Conservation (phyloP, 2,113 vertebrate species). For the Arizona elegans region DNA sequence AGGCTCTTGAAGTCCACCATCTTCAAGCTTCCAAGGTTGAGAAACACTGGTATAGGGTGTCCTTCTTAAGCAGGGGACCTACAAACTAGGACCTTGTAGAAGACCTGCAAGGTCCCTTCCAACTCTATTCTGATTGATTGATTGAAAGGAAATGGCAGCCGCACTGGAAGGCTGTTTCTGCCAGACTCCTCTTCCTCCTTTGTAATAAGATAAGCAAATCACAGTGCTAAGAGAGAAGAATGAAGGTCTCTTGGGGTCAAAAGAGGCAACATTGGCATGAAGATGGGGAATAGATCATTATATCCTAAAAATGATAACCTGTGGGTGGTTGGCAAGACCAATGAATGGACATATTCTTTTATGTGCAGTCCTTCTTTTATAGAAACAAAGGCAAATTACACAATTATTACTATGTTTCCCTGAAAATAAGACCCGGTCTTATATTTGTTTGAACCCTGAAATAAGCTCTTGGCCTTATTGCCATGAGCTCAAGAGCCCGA, state of each 20-base stretch:
- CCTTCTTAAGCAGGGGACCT: not conserved
- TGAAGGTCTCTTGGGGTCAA: not conserved
- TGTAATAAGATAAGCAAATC: not conserved
- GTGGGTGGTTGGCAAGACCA: not conserved
- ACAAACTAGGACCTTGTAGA: not conserved
- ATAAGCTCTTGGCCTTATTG: too few relatives aligned
- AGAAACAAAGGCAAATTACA: not conserved
- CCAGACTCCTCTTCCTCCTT: not conserved
- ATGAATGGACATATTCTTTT: not conserved
- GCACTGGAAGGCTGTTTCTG: not conserved
- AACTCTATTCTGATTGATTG: not conserved
- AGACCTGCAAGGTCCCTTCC: not conserved
- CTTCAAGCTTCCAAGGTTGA: too few relatives aligned
- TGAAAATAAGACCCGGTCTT: too few relatives aligned
- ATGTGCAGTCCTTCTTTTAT: not conserved
- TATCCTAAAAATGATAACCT: not conserved
- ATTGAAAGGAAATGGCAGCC: not conserved
- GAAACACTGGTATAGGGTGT: not conserved
- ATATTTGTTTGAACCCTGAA: too few relatives aligned
- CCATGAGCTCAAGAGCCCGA: too few relatives aligned
- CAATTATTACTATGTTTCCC: not conserved
- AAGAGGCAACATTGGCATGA: not conserved
- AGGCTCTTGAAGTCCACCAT: too few relatives aligned
- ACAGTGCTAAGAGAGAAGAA: not conserved
- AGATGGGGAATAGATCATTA: too few relatives aligned